A percentile compares a stretch with the other conserved stretches of the same genome.
Conservation (phyloP, 2,797 vertebrate species). For the Uromys caudimaculatus region DNA sequence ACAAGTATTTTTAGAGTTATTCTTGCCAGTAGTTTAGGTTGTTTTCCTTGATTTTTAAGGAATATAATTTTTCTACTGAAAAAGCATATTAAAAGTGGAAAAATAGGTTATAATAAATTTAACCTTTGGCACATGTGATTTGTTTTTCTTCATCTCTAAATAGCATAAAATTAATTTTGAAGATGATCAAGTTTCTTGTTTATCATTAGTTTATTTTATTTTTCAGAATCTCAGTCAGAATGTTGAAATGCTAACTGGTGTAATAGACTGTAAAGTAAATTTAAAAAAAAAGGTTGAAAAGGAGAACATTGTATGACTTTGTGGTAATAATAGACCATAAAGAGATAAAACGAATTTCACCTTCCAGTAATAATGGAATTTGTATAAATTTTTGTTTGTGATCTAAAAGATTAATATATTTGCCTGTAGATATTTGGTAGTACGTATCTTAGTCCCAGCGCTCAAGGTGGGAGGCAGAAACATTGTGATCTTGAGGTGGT, state of each 20-base stretch:
- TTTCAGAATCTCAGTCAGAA: neutral
- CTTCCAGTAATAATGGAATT: neutral
- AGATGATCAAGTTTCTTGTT: neutral
- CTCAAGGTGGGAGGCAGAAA: neutral
- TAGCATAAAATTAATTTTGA: slow-evolving; percentile 30
- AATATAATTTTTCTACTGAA: neutral
- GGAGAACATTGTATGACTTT: neutral
- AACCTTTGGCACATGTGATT: neutral
- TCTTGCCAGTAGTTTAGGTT: slow-evolving; percentile 29
- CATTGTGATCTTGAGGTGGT: neutral
- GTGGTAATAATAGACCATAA: neutral
- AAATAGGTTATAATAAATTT: neutral
- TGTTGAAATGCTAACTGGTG: neutral
- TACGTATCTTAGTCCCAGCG: neutral
- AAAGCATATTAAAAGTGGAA: neutral
- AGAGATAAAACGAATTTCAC: neutral
- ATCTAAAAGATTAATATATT: neutral
- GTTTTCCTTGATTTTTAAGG: neutral
- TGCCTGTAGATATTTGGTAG: neutral
- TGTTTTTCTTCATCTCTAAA: neutral
- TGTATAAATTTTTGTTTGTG: neutral
- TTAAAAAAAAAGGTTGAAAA: neutral
- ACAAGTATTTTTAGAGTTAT: neutral
- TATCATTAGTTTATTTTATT: neutral
- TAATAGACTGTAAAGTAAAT: neutral